These are phyloP conservation scores for Meta bourneti DNA, from an alignment of 2,888 invertebrate species.

Conservation along the genomic window DNA sequence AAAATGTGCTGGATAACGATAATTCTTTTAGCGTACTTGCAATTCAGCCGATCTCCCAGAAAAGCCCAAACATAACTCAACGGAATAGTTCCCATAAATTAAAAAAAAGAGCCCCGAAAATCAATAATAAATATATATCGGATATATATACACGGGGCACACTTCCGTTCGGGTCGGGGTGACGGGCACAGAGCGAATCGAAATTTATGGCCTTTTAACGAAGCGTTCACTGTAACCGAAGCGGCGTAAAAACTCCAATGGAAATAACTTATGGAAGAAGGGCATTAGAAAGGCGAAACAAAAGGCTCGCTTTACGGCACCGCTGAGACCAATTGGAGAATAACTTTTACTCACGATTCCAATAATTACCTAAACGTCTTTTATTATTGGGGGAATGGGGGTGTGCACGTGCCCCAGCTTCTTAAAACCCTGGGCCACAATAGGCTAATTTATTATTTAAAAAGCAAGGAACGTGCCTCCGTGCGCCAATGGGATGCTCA, in stretches of 20 bases:
- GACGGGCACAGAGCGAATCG: not conserved
- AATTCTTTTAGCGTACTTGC: not conserved
- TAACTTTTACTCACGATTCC: conserved; percentile 71
- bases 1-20: too few species aligned
- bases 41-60: not conserved
- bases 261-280: conserved; percentile 46
- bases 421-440: conserved; percentile 54
- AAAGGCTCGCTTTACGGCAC: conserved; percentile 57
- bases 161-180: not conserved
- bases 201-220: conserved; percentile 75
- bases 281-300: conserved; percentile 45
- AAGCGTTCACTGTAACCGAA: conserved; percentile 70
- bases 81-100: not conserved
- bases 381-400: conserved; percentile 4
- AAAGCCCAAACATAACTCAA: not conserved
- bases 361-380: conserved; percentile 72
- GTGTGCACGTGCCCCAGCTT: not conserved
- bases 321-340: conserved; percentile 69
- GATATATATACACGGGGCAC: not conserved
- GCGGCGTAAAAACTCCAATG: conserved; percentile 37
- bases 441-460: conserved; percentile 76
- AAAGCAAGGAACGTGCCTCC: conserved; percentile 42
- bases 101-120: not conserved
- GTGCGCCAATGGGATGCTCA: not conserved
- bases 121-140: conserved; percentile 12